These are phyloP conservation scores for Iguana delicatissima DNA, from an alignment of 2,797 vertebrate species.

Conservation along the genomic window DNA sequence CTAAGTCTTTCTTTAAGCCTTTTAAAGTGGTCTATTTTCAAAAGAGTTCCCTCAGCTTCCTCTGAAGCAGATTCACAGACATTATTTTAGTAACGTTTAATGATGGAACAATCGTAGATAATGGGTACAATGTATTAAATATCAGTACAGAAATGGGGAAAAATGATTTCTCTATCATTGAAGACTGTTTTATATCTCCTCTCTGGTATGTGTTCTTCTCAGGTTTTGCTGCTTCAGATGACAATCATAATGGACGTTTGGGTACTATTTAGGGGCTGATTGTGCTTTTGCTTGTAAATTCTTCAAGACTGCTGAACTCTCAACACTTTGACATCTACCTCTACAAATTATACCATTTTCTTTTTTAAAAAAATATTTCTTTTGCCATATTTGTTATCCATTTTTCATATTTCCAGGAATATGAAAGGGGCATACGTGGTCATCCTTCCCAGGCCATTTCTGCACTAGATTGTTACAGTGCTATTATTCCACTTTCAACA, in stretches of 20 bases:
- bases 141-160: background rate
- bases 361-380: background rate
- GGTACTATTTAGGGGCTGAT: background rate
- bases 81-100: constrained; percentile 7
- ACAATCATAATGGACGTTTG: background rate
- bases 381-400: background rate
- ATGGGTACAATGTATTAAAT: background rate
- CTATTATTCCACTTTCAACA: no score
- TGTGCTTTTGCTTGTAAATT: background rate
- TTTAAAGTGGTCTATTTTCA: constrained; percentile 20
- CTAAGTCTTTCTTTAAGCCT: constrained; percentile 43
- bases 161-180: background rate
- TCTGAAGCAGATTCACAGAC: background rate
- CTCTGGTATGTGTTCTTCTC: no score
- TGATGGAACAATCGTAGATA: constrained; percentile 14
- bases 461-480: no score
- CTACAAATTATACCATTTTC: background rate
- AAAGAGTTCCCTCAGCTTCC: background rate
- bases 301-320: background rate
- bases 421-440: no score
- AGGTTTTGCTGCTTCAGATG: background rate
- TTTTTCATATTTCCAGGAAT: no score
- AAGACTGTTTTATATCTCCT: background rate
- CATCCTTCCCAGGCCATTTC: no score
- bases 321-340: background rate